Percentiles rank a stretch among this genome's conserved stretches.
phyloP scores from a whole-genome alignment of 2,113 vertebrate genomes.

The Epinephelus moara region DNA sequence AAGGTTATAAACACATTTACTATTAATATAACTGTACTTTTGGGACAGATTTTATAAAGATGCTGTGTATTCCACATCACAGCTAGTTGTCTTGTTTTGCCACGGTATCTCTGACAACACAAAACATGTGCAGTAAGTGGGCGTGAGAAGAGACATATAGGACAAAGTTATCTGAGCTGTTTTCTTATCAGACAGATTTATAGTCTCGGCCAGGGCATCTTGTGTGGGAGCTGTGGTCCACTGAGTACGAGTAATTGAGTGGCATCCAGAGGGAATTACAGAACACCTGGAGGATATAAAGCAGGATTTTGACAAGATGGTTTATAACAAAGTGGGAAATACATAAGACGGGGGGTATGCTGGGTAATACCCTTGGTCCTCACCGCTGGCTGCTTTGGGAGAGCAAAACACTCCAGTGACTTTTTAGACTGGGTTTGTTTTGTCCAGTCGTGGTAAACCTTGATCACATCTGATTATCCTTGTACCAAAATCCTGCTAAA shows the following conservation, averaged over 20 bases:
- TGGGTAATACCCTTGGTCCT: not conserved
- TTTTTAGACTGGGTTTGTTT: not conserved
- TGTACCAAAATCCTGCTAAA: not conserved
- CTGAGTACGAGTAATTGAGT: conserved; percentile 6
- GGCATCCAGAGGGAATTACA: conserved; percentile 16
- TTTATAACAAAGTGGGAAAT: conserved; percentile 1
- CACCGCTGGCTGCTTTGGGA: not conserved
- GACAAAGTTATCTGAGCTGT: conserved; percentile 34
- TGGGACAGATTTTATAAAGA: not conserved
- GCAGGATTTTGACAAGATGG: not conserved
- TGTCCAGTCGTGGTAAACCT: not conserved
- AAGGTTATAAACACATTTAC: not conserved
- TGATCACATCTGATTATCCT: not conserved
- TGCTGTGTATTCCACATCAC: conserved; percentile 11
- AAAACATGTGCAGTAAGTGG: conserved; percentile 46
- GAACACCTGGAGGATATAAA: conserved; percentile 18
- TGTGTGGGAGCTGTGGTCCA: conserved; percentile 22
- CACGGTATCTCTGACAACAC: conserved; percentile 33
- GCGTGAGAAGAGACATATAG: conserved; percentile 33
- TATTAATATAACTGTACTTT: not conserved
- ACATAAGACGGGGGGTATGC: not conserved
- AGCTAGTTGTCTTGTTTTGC: conserved; percentile 36
- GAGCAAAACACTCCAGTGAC: not conserved
- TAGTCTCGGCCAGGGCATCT: conserved; percentile 47
- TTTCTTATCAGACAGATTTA: conserved; percentile 64